Conservation (phyloP, 1,140 invertebrate genomes). For the Plectrocnemia conspersa region DNA sequence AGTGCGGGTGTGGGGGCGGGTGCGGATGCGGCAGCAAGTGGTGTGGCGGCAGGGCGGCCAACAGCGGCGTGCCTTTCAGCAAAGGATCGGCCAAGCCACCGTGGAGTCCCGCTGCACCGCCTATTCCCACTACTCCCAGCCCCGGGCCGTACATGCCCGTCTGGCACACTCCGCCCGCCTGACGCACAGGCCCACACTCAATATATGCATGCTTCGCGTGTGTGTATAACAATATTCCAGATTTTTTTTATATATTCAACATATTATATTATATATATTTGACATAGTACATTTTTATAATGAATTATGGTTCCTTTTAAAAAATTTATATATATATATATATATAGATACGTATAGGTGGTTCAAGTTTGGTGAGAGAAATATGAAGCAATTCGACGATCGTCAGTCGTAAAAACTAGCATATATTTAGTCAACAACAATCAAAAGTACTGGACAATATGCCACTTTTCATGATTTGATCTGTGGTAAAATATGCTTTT, state of each 20-base stretch:
- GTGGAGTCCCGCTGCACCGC: slow-evolving; percentile 48
- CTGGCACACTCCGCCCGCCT: slow-evolving; percentile 18
- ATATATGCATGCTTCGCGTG: slow-evolving; percentile 14
- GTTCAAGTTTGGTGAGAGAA: no score
- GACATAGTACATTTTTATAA: neutral
- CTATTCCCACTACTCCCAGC: slow-evolving; percentile 24
- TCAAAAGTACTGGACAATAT: no score
- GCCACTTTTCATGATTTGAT: no score
- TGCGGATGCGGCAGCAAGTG: slow-evolving; percentile 55
- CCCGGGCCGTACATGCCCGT: slow-evolving; percentile 18
- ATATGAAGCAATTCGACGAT: no score
- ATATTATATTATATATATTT: neutral
- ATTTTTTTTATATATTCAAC: neutral
- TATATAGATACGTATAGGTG: no score
- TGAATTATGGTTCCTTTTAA: neutral
- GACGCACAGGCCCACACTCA: slow-evolving; percentile 20
- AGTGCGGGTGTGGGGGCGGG: slow-evolving; percentile 39
- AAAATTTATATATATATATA: neutral
- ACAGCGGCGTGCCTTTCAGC: slow-evolving; percentile 73
- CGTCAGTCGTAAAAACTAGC: no score
- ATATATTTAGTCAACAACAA: no score
- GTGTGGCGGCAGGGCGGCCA: slow-evolving; percentile 71
- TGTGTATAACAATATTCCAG: neutral
- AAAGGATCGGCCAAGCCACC: slow-evolving; percentile 66
- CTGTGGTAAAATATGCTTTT: no score